Percentiles rank a stretch among this genome's conserved stretches.
Evolutionary conservation across 1,140 invertebrate genomes (phyloP).

Genomic region (Acromyrmex heyeri): DNA sequence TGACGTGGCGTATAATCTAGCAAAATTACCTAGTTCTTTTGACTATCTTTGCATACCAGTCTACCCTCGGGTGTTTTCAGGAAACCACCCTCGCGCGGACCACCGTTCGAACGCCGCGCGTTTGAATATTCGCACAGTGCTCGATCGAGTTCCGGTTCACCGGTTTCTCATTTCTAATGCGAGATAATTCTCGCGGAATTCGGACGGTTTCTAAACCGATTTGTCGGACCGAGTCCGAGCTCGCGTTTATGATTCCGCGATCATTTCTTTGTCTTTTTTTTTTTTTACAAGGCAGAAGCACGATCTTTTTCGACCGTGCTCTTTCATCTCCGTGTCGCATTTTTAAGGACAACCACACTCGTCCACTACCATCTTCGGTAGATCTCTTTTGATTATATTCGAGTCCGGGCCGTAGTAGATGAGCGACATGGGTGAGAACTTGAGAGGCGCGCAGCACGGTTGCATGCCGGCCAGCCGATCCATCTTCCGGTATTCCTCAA

Average conservation of each 20-base stretch:
- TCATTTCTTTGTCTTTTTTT: background rate
- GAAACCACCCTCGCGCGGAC: background rate
- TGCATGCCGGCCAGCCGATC: conserved; percentile 92
- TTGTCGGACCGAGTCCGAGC: conserved; percentile 10
- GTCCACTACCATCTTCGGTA: conserved; percentile 98
- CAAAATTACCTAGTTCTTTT: conserved; percentile 48
- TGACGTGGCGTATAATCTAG: conserved; percentile 39
- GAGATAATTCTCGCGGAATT: conserved; percentile 17
- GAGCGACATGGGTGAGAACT: conserved; percentile 96
- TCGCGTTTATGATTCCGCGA: conserved; percentile 25
- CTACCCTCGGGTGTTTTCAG: background rate
- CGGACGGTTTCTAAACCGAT: conserved; percentile 56
- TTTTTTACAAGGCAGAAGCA: conserved; percentile 9
- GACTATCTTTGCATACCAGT: conserved; percentile 11
- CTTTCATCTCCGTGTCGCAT: background rate
- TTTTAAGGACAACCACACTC: conserved; percentile 96
- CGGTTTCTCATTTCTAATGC: background rate
- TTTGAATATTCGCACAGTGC: no score
- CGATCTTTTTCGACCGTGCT: conserved; percentile 8
- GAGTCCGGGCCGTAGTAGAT: conserved; percentile 97
- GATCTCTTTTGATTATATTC: conserved; percentile 96
- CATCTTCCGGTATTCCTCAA: conserved; percentile 94
- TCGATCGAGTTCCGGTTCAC: background rate
- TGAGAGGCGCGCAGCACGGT: conserved; percentile 97
- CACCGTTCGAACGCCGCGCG: background rate